Base-by-base conservation (phyloP, 2,113 vertebrate species). In the Cynocephalus volans region DNA sequence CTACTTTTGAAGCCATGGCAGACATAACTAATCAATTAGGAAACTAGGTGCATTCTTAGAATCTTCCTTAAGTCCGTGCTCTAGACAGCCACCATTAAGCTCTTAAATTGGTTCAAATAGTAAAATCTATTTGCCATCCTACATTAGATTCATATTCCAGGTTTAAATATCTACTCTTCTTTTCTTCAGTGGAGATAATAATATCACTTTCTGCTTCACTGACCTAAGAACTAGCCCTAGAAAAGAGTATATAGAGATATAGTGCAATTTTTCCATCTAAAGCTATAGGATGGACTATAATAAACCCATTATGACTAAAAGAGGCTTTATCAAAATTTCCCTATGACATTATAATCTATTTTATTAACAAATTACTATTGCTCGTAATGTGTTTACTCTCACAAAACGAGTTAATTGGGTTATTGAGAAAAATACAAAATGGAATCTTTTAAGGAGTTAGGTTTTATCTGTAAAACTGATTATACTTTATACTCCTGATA, bases 391-490 rank as follows among this genome's bases (percentile, higher is more conserved):
- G 5, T 33, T 82, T 48, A 81, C 12, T 81, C 9, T 77, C 76
- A 85, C 6, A 81, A 88, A 77, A 50, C 33, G 9, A 60, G 41
- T 81, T 90, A 58, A 60, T 73, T 23, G 14, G 23, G 7, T 64
- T 85, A 67, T n/a, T 87, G 17, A 86, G 23, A 56, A 69, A 69
- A 94, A 88, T 28, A 12, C 21, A 58, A 87, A 95, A 65, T 70
- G 12, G 9, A 70, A 82, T 80, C 91, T 4, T 89, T 82, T 65
- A 93, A 54, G n/a, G 79, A 70, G 19, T 89, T 70, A 77, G 12
- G 8, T 76, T 96, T 96, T 54, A 41, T 88, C 77, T 95, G 41
- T 93, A 50, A 96, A 87, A 93, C 45, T 70, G 28, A 75, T 58
- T 89, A 0, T 31, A 73, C 50, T 67, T 96, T 72, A 56, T 26